Evolutionary conservation across 2,797 vertebrate genomes (phyloP).

Genomic region (Sarcophilus harrisii): DNA sequence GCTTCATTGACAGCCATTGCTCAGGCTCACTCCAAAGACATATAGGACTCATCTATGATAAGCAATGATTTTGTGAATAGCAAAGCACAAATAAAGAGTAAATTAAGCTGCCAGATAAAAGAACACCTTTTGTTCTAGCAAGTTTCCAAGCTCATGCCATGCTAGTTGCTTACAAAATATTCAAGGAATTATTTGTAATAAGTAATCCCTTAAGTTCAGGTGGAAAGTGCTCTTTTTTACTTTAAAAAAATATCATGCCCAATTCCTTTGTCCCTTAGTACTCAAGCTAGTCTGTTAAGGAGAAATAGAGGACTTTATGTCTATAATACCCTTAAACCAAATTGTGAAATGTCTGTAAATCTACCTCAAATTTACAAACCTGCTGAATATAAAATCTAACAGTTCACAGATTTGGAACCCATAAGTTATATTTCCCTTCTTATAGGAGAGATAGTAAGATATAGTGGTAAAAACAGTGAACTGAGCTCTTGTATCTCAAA

Average conservation of each 20-base stretch:
- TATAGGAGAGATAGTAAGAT: not conserved
- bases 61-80: conserved; percentile 69
- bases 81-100: conserved; percentile 48
- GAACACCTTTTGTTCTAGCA: conserved; percentile 60
- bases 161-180: conserved; percentile 79
- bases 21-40: conserved; percentile 32
- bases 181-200: conserved; percentile 81
- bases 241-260: conserved; percentile 81
- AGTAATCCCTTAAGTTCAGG: conserved; percentile 82
- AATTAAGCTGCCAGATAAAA: conserved; percentile 68
- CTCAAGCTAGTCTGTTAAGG: conserved; percentile 78
- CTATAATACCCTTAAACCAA: conserved; percentile 82
- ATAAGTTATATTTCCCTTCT: conserved; percentile 75
- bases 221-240: conserved; percentile 76
- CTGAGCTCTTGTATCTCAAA: not conserved
- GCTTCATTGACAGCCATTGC: conserved; percentile 50
- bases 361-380: conserved; percentile 76
- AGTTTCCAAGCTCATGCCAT: conserved; percentile 70
- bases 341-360: conserved; percentile 82
- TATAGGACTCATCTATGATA: conserved; percentile 48
- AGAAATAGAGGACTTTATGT: conserved; percentile 84
- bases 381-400: conserved; percentile 84
- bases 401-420: conserved; percentile 78
- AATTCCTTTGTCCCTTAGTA: conserved; percentile 82
- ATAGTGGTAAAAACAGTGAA: not conserved